phyloP scores from a whole-genome alignment of 2,113 vertebrate species.

The Cyanocitta stelleri region DNA sequence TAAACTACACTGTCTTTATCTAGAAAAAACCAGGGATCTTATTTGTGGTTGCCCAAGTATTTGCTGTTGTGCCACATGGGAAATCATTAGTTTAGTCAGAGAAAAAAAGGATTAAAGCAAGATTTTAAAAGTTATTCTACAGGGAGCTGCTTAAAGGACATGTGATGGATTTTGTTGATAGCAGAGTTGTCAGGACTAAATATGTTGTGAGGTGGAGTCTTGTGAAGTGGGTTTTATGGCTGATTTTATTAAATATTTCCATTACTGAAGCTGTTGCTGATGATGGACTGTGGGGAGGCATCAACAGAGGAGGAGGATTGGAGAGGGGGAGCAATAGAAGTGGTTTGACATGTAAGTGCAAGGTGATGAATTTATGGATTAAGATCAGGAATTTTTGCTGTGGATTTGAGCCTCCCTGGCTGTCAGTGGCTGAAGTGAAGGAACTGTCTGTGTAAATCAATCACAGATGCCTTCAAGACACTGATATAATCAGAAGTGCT shows the following conservation, averaged over 20 bases:
- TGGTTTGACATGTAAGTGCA: background rate
- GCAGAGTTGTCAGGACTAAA: background rate
- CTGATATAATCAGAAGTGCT: background rate
- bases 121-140: background rate
- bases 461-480: background rate
- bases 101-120: background rate
- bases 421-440: background rate
- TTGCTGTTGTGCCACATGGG: background rate
- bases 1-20: background rate
- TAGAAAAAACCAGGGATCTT: background rate
- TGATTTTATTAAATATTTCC: background rate
- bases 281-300: background rate
- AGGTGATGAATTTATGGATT: background rate
- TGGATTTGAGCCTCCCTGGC: background rate
- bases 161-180: background rate
- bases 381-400: background rate
- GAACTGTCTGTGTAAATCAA: background rate
- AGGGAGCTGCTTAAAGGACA: background rate
- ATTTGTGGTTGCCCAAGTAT: background rate
- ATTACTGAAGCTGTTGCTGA: background rate
- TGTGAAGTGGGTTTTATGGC: background rate
- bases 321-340: background rate
- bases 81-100: background rate
- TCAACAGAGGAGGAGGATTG: background rate
- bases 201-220: background rate